A percentile compares a stretch with the other conserved stretches of the same genome.
These are phyloP conservation scores for Caenorhabditis japonica DNA, from an alignment of 2,888 invertebrate species.

Conservation along the genomic window DNA sequence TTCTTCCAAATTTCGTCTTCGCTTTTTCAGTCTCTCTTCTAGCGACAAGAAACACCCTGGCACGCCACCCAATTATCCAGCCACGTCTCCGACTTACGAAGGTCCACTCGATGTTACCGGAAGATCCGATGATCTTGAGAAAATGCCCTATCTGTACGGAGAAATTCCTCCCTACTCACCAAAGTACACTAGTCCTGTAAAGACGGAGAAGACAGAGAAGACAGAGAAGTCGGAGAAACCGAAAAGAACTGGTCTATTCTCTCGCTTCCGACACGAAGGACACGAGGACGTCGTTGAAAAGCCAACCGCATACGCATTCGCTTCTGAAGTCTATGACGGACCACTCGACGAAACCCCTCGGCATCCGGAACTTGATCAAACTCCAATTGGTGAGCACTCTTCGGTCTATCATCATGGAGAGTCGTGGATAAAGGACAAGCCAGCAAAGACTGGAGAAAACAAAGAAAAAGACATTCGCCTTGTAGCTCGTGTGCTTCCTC, in stretches of 20 bases:
- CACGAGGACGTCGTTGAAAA: slow-evolving; percentile 48
- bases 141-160: slow-evolving; percentile 38
- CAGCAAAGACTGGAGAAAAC: too few species aligned
- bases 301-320: slow-evolving; percentile 18
- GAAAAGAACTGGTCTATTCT: slow-evolving; percentile 31
- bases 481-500: slow-evolving; percentile 33
- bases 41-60: slow-evolving; percentile 1
- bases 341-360: slow-evolving; percentile 11
- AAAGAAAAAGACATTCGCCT: slow-evolving; percentile 15
- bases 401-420: slow-evolving; percentile 43
- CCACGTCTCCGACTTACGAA: slow-evolving; percentile 24
- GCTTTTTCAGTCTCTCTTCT: slow-evolving; percentile 43
- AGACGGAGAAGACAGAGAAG: neutral
- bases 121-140: slow-evolving; percentile 46
- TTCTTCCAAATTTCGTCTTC: slow-evolving; percentile 12
- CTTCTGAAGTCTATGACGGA: slow-evolving; percentile 18
- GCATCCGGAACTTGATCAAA: slow-evolving; percentile 15
- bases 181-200: neutral
- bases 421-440: slow-evolving; percentile 23
- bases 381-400: slow-evolving; percentile 35
- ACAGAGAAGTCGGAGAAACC: neutral
- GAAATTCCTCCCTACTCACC: slow-evolving; percentile 35
- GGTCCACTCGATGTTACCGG: slow-evolving; percentile 46
- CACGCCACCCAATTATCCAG: slow-evolving; percentile 11
- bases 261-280: slow-evolving; percentile 50